These are phyloP conservation scores for Fukomys damarensis DNA, from an alignment of 2,113 vertebrate genomes.

Conservation along the genomic window DNA sequence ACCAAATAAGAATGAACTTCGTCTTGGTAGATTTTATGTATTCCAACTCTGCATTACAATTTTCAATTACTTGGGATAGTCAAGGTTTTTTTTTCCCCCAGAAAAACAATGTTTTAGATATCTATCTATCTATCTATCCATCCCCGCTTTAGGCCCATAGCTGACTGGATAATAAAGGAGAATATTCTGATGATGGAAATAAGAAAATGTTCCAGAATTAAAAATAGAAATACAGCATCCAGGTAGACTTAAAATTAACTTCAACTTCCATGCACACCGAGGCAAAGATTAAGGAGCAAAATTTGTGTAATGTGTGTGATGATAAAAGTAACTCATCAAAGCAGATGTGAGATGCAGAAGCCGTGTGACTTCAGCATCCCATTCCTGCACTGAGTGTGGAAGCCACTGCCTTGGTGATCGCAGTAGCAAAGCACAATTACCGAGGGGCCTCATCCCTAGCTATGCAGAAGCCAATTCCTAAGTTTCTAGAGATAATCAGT, in stretches of 20 bases:
- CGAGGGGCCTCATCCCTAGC: neutral
- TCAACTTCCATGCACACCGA: neutral
- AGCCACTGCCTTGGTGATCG: neutral
- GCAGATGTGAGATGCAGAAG: neutral
- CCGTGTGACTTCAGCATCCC: neutral
- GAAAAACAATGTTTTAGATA: neutral
- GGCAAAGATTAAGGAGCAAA: neutral
- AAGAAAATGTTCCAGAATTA: neutral
- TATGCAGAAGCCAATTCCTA: neutral
- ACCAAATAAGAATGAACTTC: conserved; percentile 29
- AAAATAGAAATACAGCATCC: conserved; percentile 27
- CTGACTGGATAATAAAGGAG: neutral
- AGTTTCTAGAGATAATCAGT: neutral
- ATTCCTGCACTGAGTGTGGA: neutral
- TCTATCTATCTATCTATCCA: too few species aligned
- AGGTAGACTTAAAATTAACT: neutral
- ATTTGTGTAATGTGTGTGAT: neutral
- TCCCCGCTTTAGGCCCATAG: neutral
- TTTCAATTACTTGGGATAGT: conserved; percentile 3
- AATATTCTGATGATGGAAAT: neutral
- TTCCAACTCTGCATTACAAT: neutral
- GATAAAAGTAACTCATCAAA: neutral
- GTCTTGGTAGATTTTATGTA: neutral
- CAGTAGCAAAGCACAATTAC: rapidly evolving
- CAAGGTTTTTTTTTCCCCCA: neutral